Percentiles rank a stretch among this genome's conserved stretches.
Conservation (phyloP, 2,888 invertebrate species). For the Conistra vaccinii region DNA sequence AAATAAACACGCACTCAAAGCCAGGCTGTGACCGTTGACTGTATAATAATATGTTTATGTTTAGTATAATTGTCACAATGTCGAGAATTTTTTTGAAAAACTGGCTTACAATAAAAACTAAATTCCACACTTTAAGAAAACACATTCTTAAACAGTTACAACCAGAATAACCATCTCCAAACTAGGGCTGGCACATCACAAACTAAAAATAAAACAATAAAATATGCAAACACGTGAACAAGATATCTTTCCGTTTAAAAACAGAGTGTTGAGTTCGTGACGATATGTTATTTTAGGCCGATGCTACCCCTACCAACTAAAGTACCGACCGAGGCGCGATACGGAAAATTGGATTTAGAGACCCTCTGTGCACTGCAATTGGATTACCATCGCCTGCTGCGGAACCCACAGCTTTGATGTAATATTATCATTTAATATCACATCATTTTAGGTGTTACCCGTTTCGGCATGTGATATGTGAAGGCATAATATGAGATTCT, state of each 20-base stretch:
- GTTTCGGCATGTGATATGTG: not conserved
- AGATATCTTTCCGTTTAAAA: conserved; percentile 52
- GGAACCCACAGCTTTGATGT: conserved; percentile 47
- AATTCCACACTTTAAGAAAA: not conserved
- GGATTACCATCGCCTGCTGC: conserved; percentile 60
- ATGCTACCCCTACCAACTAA: conserved; percentile 34
- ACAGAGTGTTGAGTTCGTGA: conserved; percentile 52
- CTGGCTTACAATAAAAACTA: not conserved
- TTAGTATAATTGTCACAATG: not conserved
- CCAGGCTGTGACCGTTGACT: not conserved
- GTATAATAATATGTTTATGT: no score
- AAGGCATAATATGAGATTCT: not conserved
- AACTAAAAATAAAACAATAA: conserved; percentile 44
- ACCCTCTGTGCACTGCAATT: conserved; percentile 66
- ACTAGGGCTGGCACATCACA: conserved; percentile 10
- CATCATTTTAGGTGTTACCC: conserved; percentile 37
- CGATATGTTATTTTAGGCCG: conserved; percentile 68
- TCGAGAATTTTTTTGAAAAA: not conserved
- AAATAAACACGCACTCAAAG: not conserved
- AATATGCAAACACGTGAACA: conserved; percentile 44
- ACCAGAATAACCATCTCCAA: not conserved
- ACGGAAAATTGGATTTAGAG: conserved; percentile 69
- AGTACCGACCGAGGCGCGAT: conserved; percentile 60
- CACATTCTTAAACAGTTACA: not conserved
- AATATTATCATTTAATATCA: conserved; percentile 52